Evolutionary conservation across 1,140 invertebrate genomes (phyloP).

Genomic region (Penaeus japonicus): DNA sequence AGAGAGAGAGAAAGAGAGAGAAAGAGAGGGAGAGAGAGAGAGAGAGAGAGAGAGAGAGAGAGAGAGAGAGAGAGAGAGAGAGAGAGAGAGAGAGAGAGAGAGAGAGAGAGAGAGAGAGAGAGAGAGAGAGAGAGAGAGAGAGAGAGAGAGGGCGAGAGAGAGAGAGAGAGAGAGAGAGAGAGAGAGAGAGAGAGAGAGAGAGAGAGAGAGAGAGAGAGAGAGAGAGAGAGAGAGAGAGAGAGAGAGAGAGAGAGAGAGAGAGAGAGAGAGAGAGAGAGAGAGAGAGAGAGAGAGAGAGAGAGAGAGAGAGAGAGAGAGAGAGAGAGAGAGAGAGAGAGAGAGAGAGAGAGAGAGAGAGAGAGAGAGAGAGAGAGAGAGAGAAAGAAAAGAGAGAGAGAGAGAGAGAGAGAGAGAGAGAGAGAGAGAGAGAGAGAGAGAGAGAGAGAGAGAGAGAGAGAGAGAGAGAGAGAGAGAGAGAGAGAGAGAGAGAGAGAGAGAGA

Average conservation of each 20-base stretch:
- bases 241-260: neutral
- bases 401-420: neutral
- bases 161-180: neutral
- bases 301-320: neutral
- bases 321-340: neutral
- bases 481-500: neutral
- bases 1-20: no score
- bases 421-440: neutral
- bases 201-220: neutral
- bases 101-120: no score
- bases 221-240: neutral
- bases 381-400: neutral
- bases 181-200: neutral
- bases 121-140: no score
- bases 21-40: no score
- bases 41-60: no score
- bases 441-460: neutral
- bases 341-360: neutral
- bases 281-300: neutral
- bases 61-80: no score
- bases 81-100: no score
- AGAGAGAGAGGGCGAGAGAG: neutral
- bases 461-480: neutral
- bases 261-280: neutral
- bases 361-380: no score